phyloP scores from a whole-genome alignment of 2,888 invertebrate genomes.

The Monoplex corrugatus region DNA sequence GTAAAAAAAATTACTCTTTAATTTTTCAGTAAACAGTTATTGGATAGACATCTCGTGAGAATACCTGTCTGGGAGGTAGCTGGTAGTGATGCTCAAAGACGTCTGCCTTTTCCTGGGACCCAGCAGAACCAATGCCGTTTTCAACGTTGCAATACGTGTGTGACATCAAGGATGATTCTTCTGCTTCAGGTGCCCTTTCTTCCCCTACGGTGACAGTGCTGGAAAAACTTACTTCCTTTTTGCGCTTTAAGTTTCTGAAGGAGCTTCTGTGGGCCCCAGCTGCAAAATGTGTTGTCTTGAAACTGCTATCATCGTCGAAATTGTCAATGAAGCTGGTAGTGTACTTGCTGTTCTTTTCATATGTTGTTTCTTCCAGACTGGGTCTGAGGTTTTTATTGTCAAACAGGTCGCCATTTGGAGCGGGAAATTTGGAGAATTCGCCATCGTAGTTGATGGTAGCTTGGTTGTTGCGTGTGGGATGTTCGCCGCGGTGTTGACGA shows the following conservation, averaged over 20 bases:
- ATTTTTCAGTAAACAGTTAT: no score
- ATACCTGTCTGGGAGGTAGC: constrained; percentile 17
- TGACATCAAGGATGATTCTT: not conserved
- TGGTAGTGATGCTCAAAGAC: not conserved
- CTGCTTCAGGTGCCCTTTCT: not conserved
- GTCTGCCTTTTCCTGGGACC: not conserved
- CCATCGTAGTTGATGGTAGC: constrained; percentile 2
- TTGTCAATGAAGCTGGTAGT: constrained; percentile 1
- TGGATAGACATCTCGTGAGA: no score
- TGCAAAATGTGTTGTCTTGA: constrained; percentile 17
- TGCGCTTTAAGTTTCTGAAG: constrained; percentile 15
- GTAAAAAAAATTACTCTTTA: no score
- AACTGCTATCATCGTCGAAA: constrained; percentile 30
- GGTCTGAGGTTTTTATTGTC: constrained; percentile 32
- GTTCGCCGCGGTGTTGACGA: constrained; percentile 19
- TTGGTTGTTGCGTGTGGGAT: not conserved
- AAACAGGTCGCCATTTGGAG: constrained; percentile 10
- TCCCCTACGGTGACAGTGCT: constrained; percentile 32
- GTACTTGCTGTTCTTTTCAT: constrained; percentile 17
- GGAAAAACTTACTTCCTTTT: constrained; percentile 36
- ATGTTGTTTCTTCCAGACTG: constrained; percentile 7
- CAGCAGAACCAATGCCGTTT: not conserved
- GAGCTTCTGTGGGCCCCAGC: no score
- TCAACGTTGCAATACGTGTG: constrained; percentile 26
- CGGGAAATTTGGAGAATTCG: not conserved